Evolutionary conservation across 2,888 invertebrate genomes (phyloP).

Genomic region (Drosophila monieri): DNA sequence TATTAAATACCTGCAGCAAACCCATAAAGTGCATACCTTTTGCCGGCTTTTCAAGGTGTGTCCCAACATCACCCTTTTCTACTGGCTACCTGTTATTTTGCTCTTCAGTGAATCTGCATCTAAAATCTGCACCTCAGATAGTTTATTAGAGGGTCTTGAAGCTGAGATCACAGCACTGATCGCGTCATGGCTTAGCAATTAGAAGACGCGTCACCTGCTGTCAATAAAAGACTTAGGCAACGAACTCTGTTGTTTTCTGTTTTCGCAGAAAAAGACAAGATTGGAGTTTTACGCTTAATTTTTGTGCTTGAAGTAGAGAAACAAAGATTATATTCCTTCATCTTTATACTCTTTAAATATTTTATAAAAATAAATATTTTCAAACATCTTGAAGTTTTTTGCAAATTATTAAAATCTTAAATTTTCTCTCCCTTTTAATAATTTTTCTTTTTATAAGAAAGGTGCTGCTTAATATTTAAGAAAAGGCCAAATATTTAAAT

Average conservation of each 20-base stretch:
- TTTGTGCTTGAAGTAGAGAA: not conserved
- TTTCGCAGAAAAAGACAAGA: not conserved
- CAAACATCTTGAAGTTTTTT: no score
- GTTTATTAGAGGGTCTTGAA: not conserved
- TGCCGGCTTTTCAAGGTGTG: constrained; percentile 44
- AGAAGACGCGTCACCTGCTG: constrained; percentile 1
- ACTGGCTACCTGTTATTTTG: constrained; percentile 22
- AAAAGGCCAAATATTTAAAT: no score
- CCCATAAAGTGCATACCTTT: constrained; percentile 63
- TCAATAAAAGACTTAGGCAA: constrained; percentile 57
- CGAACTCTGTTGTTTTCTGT: constrained; percentile 22
- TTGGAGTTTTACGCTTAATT: not conserved
- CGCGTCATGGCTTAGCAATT: constrained; percentile 10
- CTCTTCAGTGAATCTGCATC: constrained; percentile 19
- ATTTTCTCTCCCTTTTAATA: no score
- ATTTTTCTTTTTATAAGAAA: no score
- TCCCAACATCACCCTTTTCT: constrained; percentile 16
- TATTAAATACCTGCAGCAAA: constrained; percentile 61
- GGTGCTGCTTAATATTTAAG: no score
- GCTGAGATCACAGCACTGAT: constrained; percentile 5
- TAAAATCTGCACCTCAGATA: constrained; percentile 2
- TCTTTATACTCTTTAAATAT: no score
- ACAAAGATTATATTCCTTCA: no score
- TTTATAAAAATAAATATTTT: no score
- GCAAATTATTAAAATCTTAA: no score